Evolutionary conservation across 2,113 vertebrate species (phyloP).

Genomic region (Solenodon paradoxus): DNA sequence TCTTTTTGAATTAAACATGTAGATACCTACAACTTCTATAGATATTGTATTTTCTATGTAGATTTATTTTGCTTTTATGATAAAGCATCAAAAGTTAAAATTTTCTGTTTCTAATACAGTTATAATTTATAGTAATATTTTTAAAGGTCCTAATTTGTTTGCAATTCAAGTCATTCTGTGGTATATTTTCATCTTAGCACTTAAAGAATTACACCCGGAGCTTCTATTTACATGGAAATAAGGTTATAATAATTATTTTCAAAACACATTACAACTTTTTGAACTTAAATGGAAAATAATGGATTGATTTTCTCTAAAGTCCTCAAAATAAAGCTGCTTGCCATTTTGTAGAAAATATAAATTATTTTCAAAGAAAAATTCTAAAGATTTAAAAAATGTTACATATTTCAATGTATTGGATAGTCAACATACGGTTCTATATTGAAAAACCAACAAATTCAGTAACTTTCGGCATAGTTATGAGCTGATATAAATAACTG

Average conservation of each 20-base stretch:
- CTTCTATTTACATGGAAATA: constrained; percentile 32
- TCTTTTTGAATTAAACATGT: not conserved
- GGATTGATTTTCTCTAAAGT: not conserved
- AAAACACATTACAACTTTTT: not conserved
- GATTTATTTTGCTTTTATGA: not conserved
- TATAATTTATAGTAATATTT: not conserved
- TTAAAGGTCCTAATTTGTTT: constrained; percentile 15
- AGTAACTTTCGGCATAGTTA: not conserved
- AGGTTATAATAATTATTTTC: not conserved
- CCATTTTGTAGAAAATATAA: not conserved
- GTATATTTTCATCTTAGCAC: not conserved
- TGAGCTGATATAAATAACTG: not conserved
- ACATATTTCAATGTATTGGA: not conserved
- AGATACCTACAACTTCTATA: not conserved
- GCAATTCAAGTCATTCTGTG: not conserved
- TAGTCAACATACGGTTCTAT: too few relatives aligned
- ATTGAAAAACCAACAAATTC: not conserved
- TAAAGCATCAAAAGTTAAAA: not conserved
- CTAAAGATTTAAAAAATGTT: not conserved
- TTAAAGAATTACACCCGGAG: not conserved
- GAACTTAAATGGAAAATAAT: not conserved
- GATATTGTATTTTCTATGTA: not conserved
- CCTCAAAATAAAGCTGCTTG: not conserved
- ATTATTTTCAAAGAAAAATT: not conserved
- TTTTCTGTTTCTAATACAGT: not conserved